These are phyloP conservation scores for Hippopotamyrus pictus DNA, from an alignment of 2,797 vertebrate species.

Conservation along the genomic window DNA sequence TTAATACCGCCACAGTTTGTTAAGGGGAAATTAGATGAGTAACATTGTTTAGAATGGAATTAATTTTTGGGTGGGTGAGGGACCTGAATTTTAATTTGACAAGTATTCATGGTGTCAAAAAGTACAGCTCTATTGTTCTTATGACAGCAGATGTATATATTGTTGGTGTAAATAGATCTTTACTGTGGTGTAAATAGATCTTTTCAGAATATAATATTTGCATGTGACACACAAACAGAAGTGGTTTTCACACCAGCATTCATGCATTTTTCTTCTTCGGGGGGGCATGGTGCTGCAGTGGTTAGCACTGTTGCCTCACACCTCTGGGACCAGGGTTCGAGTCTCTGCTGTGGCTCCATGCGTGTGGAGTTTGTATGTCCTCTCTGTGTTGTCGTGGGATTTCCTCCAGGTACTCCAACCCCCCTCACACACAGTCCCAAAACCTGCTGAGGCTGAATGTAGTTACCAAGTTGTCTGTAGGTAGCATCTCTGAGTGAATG, in stretches of 20 bases:
- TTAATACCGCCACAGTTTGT: conserved; percentile 18
- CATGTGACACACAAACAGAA: conserved; percentile 17
- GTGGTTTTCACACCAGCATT: not conserved
- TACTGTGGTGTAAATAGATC: conserved; percentile 35
- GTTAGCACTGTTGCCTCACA: not conserved
- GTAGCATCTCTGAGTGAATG: not conserved
- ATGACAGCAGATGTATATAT: conserved; percentile 26
- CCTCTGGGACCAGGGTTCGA: not conserved
- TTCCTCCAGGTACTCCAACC: not conserved
- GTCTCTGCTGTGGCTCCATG: not conserved
- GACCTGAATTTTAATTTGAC: conserved; percentile 28
- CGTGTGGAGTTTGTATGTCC: not conserved
- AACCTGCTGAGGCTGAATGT: not conserved
- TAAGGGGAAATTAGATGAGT: conserved; percentile 16
- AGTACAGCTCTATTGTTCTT: conserved; percentile 26
- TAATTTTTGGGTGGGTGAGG: conserved; percentile 30
- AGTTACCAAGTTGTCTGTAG: not conserved
- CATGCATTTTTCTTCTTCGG: not conserved
- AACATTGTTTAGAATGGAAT: conserved; percentile 34
- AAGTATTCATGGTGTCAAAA: conserved; percentile 23
- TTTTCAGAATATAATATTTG: conserved; percentile 26
- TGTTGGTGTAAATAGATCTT: conserved; percentile 28
- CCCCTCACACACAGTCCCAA: not conserved
- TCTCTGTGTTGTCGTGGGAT: not conserved
- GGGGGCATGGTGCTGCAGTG: not conserved